phyloP scores from a whole-genome alignment of 2,113 vertebrate genomes.

The Tupaia chinensis region DNA sequence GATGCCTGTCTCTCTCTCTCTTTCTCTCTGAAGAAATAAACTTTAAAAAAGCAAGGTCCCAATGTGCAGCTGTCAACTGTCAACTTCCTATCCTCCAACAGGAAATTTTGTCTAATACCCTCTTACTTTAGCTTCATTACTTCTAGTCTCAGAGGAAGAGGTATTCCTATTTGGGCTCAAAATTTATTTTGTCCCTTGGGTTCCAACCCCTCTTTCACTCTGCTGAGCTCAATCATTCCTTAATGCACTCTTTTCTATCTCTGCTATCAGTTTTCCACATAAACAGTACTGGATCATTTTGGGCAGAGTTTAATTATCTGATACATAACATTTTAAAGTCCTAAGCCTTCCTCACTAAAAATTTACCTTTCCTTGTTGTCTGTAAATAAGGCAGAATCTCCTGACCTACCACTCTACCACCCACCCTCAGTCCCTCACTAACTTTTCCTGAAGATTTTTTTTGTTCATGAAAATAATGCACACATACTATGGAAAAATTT shows the following conservation, averaged over 20 bases:
- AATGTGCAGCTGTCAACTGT: background rate
- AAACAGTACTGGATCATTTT: background rate
- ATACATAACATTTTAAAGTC: background rate
- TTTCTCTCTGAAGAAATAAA: too few species aligned
- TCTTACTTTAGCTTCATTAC: background rate
- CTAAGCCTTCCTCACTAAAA: constrained; percentile 7
- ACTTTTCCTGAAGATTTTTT: constrained; percentile 34
- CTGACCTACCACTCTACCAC: background rate
- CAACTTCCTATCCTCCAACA: background rate
- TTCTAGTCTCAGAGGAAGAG: background rate
- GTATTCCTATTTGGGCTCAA: background rate
- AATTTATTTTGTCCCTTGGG: background rate
- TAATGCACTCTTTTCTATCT: background rate
- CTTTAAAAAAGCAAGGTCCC: too few species aligned
- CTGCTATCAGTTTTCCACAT: background rate
- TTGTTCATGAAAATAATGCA: constrained; percentile 26
- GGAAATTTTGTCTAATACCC: background rate
- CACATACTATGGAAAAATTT: constrained; percentile 38
- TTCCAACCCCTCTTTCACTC: background rate
- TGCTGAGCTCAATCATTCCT: background rate
- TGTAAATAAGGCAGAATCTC: background rate
- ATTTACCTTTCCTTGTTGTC: constrained; percentile 5
- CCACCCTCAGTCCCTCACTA: background rate
- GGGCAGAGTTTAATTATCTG: background rate
- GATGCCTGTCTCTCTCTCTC: too few species aligned